These are phyloP conservation scores for Anomalospiza imberbis DNA, from an alignment of 2,797 vertebrate species.

Conservation along the genomic window DNA sequence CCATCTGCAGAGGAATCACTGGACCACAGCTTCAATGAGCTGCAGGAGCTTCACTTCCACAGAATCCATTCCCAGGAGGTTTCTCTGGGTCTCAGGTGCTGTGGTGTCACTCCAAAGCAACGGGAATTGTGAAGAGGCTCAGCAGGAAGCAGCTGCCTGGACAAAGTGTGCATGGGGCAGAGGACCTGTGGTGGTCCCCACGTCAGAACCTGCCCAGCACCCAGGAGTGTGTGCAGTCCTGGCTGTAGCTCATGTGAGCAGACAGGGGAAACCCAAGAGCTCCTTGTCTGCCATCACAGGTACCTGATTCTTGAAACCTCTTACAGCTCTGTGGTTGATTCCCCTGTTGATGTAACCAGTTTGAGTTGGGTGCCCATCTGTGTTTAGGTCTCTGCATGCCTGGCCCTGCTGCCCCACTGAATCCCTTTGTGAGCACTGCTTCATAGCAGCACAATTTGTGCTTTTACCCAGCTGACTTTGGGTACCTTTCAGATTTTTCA, in stretches of 20 bases:
- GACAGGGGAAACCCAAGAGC: not conserved
- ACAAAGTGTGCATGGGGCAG: not conserved
- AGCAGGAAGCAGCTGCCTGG: not conserved
- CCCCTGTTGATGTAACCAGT: not conserved
- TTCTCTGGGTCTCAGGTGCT: not conserved
- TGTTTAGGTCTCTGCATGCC: rapidly evolving
- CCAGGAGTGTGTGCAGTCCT: rapidly evolving
- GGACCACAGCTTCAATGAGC: not conserved
- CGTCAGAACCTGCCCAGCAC: rapidly evolving
- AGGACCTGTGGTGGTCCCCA: rapidly evolving
- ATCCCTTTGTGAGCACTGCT: not conserved
- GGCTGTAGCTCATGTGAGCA: not conserved
- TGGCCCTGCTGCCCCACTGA: not conserved
- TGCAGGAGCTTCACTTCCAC: not conserved
- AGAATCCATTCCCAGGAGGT: not conserved
- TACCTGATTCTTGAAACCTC: not conserved
- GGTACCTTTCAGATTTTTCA: not conserved
- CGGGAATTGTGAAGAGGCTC: not conserved
- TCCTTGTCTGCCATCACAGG: not conserved
- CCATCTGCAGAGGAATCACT: not conserved
- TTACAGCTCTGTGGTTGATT: not conserved
- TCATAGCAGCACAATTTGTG: not conserved
- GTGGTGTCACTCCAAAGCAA: rapidly evolving
- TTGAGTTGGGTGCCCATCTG: not conserved
- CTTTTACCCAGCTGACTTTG: not conserved